These are phyloP conservation scores for Mesitornis unicolor DNA, from an alignment of 2,113 vertebrate genomes.

Conservation along the genomic window DNA sequence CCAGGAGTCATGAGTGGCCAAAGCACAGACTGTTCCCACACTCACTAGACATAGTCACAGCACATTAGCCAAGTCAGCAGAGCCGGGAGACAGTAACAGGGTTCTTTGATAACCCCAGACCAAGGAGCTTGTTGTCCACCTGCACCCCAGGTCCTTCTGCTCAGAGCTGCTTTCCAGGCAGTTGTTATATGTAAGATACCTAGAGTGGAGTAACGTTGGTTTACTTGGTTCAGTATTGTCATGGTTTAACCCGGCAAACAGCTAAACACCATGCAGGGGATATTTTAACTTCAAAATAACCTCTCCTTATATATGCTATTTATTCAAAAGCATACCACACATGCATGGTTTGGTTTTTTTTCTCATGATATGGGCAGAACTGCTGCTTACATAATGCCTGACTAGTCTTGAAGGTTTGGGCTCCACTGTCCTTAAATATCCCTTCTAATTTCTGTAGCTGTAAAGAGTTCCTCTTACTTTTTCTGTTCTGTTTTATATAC, in stretches of 20 bases:
- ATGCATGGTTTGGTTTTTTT: not conserved
- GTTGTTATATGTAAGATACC: not conserved
- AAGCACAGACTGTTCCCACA: not conserved
- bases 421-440: not conserved
- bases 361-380: fast-evolving
- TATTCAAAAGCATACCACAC: not conserved
- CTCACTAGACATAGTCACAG: not conserved
- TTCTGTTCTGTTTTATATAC: not conserved
- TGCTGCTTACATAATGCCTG: not conserved
- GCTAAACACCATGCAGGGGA: no score
- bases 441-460: not conserved
- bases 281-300: not conserved
- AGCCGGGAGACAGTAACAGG: not conserved
- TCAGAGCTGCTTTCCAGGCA: not conserved
- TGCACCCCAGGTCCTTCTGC: not conserved
- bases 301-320: not conserved
- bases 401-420: not conserved
- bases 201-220: not conserved
- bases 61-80: not conserved
- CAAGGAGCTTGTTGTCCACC: not conserved
- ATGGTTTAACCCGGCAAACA: no score
- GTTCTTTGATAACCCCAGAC: not conserved
- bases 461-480: not conserved
- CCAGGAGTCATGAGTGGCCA: not conserved
- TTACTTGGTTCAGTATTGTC: not conserved